Evolutionary conservation across 2,888 invertebrate species (phyloP), one percentile per base, ranked within the genome.

Genomic region (Callyntrura guangdongensis): DNA sequence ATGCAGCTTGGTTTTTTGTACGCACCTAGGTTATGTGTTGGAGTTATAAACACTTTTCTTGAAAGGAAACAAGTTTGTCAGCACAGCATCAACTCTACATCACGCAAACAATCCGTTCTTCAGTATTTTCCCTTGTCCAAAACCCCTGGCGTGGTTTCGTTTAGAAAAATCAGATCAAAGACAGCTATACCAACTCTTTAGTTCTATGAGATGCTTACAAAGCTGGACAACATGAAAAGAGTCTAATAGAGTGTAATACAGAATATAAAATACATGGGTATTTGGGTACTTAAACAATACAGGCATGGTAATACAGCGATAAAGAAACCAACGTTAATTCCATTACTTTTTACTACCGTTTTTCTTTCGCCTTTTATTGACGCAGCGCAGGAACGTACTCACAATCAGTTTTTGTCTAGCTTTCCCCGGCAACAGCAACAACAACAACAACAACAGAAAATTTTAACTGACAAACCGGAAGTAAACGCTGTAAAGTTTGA

Each of bases 401-500:
- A 36, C 36, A 36, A n/a, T n/a, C n/a, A n/a, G n/a, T n/a, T 74
- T 74, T 49, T 69, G 14, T 77, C n/a, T 77, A 1, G 25, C 49
- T 53, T 53, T 77, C 53, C n/a, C 47, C 36, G 6, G 3, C 69
- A 36, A 36, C 20, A 61, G 1, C 69, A 69, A 45, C 69, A 53
- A 53, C 22, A 36, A 17, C 69, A 36, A 45, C 27, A 27, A 2
- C 12, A 67, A 17, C 17, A 69, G 45, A n/a, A 45, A 69, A 69
- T 69, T 69, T 69, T 3, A 8, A 17, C 69, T 45, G 69, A 45
- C 36, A n/a, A 11, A 47, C 5, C 64, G 84, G 53, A 89, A 79
- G 72, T 53, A 84, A 84, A 36, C 77, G 84, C 77, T 84, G 77
- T 89, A 89, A 89, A 89, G 77, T 84, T 74, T 72, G 74, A 86